phyloP scores from a whole-genome alignment of 2,888 invertebrate species.

The Diarsia mendica region DNA sequence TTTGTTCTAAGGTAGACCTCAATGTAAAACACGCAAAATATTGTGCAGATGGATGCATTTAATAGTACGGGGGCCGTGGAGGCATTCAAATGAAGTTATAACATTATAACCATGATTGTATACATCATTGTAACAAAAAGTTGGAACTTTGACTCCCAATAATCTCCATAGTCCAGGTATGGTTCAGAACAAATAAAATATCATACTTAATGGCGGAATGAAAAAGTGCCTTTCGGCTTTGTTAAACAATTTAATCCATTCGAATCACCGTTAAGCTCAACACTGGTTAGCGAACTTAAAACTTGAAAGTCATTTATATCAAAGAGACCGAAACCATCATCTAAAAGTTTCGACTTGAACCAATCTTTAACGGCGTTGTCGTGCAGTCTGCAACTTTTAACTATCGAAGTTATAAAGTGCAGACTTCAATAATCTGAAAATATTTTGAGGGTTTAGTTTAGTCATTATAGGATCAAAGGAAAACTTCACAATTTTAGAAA shows the following conservation, averaged over 20 bases:
- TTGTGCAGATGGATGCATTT: too few species aligned
- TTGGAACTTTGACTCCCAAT: too few species aligned
- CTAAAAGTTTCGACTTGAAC: constrained; percentile 26
- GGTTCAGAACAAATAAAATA: too few species aligned
- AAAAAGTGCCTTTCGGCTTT: too few species aligned
- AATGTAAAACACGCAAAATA: too few species aligned
- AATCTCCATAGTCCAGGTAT: too few species aligned
- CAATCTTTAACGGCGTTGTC: constrained; percentile 17
- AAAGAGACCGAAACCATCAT: constrained; percentile 29
- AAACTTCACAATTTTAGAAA: neutral
- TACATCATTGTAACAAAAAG: too few species aligned
- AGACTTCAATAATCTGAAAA: neutral
- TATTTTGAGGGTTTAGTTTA: neutral
- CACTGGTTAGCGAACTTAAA: constrained; percentile 16
- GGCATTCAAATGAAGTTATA: too few species aligned
- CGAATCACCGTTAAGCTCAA: constrained; percentile 18
- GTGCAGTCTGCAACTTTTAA: constrained; percentile 25
- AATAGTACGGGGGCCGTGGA: too few species aligned
- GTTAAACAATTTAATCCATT: constrained; percentile 14
- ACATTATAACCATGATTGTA: too few species aligned
- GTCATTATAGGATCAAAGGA: neutral
- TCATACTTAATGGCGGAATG: too few species aligned
- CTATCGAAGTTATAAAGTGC: constrained; percentile 13
- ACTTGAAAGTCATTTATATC: constrained; percentile 27
- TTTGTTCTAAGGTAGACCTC: too few species aligned